Conservation (phyloP, 2,797 vertebrate species). For the Xiphophorus birchmanni region DNA sequence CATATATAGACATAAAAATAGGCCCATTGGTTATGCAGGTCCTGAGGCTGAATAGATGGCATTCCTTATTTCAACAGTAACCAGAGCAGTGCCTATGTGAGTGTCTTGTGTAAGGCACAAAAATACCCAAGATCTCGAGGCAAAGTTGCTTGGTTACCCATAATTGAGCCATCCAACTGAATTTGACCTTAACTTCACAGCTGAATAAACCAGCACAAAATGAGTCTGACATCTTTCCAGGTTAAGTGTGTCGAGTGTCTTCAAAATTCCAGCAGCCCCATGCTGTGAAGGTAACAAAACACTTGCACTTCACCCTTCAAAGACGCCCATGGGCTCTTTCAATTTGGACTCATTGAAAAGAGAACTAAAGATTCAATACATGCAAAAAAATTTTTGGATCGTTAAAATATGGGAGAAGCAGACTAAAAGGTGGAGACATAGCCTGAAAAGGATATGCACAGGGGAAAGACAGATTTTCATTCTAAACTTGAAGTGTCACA, state of each 20-base stretch:
- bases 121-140: conserved; percentile 47
- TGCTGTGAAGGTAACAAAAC: conserved; percentile 52
- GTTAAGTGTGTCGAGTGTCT: conserved; percentile 46
- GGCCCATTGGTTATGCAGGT: conserved; percentile 4
- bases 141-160: conserved; percentile 27
- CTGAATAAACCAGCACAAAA: conserved; percentile 69
- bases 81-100: conserved; percentile 34
- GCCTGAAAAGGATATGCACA: conserved; percentile 7
- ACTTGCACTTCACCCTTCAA: conserved; percentile 38
- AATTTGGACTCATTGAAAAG: conserved; percentile 11
- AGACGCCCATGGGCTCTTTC: conserved; percentile 23
- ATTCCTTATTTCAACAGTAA: conserved; percentile 52
- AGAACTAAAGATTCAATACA: conserved; percentile 6
- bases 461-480: conserved; percentile 27
- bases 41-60: conserved; percentile 36
- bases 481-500: conserved; percentile 63
- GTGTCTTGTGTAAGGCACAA: conserved; percentile 33
- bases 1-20: background rate
- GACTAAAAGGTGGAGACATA: conserved; percentile 8
- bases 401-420: conserved; percentile 32
- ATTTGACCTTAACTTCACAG: conserved; percentile 61
- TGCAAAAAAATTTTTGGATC: conserved; percentile 24
- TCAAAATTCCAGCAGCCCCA: conserved; percentile 40
- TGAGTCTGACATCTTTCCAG: conserved; percentile 64
- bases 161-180: conserved; percentile 70